phyloP scores from a whole-genome alignment of 2,797 vertebrate genomes.

The Acrossocheilus wenchowensis region DNA sequence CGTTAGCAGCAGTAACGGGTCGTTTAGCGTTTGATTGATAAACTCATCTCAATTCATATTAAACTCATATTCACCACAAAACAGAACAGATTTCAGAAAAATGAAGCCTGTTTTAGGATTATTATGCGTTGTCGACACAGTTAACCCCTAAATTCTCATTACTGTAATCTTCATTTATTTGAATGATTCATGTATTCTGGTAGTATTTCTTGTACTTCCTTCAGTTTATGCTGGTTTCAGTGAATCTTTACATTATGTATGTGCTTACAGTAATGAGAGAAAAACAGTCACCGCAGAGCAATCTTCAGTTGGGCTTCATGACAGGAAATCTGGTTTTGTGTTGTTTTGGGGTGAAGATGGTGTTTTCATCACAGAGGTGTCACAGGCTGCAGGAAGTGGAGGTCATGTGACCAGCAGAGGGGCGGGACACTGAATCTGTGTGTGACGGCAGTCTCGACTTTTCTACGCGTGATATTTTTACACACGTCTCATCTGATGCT shows the following conservation, averaged over 20 bases:
- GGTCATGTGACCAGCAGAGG: not conserved
- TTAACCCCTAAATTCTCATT: not conserved
- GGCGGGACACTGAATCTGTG: too few relatives aligned
- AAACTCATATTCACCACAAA: not conserved
- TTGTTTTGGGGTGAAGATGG: not conserved
- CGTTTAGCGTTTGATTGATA: too few relatives aligned
- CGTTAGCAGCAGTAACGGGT: too few relatives aligned
- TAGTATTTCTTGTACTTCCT: not conserved
- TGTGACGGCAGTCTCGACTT: too few relatives aligned
- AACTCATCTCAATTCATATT: too few relatives aligned
- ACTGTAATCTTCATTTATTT: not conserved
- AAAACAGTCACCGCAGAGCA: too few relatives aligned
- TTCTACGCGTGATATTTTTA: too few relatives aligned
- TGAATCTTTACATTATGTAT: not conserved
- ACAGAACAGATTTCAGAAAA: not conserved
- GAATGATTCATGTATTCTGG: not conserved
- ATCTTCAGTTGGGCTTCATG: not conserved
- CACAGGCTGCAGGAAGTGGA: not conserved
- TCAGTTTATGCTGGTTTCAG: not conserved
- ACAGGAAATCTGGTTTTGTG: not conserved
- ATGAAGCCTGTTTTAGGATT: not conserved
- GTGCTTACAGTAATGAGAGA: not conserved
- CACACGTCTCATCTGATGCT: slow-evolving; percentile 39
- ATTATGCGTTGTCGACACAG: not conserved
- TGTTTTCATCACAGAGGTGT: not conserved